A percentile compares a stretch with the other conserved stretches of the same genome.
Conservation (phyloP, 1,140 invertebrate species). For the Reticulitermes speratus region DNA sequence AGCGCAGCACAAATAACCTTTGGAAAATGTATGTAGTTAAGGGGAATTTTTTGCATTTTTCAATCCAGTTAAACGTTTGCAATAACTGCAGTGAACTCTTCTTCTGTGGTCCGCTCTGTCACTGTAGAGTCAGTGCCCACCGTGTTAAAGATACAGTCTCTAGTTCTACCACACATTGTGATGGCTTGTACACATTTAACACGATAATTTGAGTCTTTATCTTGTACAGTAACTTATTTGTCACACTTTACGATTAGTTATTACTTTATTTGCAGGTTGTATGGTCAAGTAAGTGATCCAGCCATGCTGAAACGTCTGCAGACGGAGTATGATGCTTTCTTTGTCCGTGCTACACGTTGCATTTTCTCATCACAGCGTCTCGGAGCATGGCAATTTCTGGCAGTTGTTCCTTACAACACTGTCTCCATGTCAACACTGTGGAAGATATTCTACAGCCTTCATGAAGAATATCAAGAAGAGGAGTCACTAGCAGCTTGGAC, state of each 20-base stretch:
- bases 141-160: no score
- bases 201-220: no score
- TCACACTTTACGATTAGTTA: no score
- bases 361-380: conserved; percentile 72
- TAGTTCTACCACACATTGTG: no score
- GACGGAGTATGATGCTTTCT: conserved; percentile 72
- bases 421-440: conserved; percentile 68
- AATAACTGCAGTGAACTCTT: no score
- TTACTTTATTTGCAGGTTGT: background rate
- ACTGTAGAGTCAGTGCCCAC: no score
- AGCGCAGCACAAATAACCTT: no score
- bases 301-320: conserved; percentile 61
- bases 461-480: conserved; percentile 45
- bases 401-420: conserved; percentile 70
- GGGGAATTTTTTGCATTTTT: no score
- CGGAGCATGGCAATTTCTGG: conserved; percentile 81
- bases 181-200: background rate
- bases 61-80: no score
- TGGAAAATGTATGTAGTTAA: no score
- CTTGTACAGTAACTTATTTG: no score
- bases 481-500: background rate
- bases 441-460: conserved; percentile 66
- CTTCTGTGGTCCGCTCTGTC: no score
- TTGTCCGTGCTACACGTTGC: conserved; percentile 65
- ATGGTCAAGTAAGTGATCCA: conserved; percentile 44